Evolutionary conservation across 1,140 invertebrate genomes (phyloP), one percentile per base, ranked within the genome.

Genomic region (Pseudomyrmex sp.): DNA sequence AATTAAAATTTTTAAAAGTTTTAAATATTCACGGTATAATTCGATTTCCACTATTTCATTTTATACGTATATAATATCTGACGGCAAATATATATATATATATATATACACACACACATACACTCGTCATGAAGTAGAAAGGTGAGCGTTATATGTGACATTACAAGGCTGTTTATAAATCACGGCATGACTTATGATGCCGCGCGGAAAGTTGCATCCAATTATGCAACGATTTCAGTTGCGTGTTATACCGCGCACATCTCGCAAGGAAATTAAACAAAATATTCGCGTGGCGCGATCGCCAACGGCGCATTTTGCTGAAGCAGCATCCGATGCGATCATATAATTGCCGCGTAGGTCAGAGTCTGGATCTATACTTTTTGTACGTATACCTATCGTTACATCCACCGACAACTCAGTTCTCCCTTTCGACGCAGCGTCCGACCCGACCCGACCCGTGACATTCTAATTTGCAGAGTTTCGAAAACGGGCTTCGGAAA

Each of bases 271-370:
- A 72, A 80, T 80, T 80, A 80, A 80, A 72, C 76, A 70, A 69
- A 79, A 79, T 79, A 70, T 79, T 69, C 18, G 72, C 69, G 26
- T 35, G 26, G 50, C 74, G 8, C 74, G 8, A 13, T 77, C 48
- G 59, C 48, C n/a, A 10, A n/a, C 50, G 63, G 63, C 82, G 62
- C 66, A 44, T 46, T 18, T 46, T 12, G 35, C 5, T 35, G 35
- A 35, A 35, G 35, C 86, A 86, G 77, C 84, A 62, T 74, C 82
- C 73, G 69, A 76, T 76, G 48, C 68, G 76, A 59, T 75, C 77
- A 75, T 35, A 35, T 90, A 90, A 90, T 90, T 86, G 82, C 82
- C 72, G 74, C 18, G 48, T 77, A 76, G 65, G 69, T 61, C 35
- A 66, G 77, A 82, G 50, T 48, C 52, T 23, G 70, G 48, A 83